Conservation (phyloP, 2,888 invertebrate genomes). For the Erannis defoliaria region DNA sequence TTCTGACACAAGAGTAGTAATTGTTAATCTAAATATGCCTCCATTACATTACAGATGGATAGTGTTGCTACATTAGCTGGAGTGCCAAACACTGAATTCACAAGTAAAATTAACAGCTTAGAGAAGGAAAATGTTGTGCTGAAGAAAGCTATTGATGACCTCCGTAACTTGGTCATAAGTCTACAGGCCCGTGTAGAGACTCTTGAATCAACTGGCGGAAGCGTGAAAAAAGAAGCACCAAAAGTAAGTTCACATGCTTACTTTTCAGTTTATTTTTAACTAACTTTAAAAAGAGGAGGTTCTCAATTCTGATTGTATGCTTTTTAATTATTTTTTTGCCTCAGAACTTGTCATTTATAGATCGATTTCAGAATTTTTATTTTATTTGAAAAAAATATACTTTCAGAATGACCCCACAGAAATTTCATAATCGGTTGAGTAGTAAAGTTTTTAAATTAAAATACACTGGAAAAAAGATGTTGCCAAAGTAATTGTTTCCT, state of each 20-base stretch:
- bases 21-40: neutral
- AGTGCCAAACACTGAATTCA: slow-evolving; percentile 85
- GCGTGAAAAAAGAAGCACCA: slow-evolving; percentile 56
- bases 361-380: too few relatives aligned
- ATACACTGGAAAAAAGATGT: too few relatives aligned
- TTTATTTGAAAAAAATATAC: too few relatives aligned
- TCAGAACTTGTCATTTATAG: too few relatives aligned
- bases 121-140: slow-evolving; percentile 87
- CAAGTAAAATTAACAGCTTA: slow-evolving; percentile 82
- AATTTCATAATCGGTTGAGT: too few relatives aligned
- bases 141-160: slow-evolving; percentile 76
- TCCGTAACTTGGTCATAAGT: slow-evolving; percentile 79
- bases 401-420: too few relatives aligned
- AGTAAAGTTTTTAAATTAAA: too few relatives aligned
- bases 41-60: slow-evolving; percentile 86
- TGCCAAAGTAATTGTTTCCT: too few relatives aligned
- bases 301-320: too few relatives aligned
- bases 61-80: slow-evolving; percentile 87
- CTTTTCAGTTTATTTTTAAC: too few relatives aligned
- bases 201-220: slow-evolving; percentile 64
- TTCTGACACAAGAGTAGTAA: neutral
- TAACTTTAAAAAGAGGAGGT: too few relatives aligned
- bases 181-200: slow-evolving; percentile 78
- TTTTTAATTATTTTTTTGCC: too few relatives aligned
- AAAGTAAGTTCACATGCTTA: slow-evolving; percentile 58